Base-by-base conservation (phyloP, 2,888 invertebrate species). In the Coelogynopora nodosa region DNA sequence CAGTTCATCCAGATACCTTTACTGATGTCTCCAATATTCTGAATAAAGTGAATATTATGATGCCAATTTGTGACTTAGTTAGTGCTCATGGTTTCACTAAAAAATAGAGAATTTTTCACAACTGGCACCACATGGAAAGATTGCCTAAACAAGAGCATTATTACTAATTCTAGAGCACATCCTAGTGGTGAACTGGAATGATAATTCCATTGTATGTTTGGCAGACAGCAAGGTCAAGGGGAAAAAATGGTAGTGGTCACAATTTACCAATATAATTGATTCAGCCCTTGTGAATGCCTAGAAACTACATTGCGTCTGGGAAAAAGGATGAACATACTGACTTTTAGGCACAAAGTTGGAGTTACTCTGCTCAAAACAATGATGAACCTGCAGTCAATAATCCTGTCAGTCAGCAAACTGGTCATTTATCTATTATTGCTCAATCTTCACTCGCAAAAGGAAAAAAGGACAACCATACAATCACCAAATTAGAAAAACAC, bases 111-210 rank as follows among this genome's bases (percentile, higher is more conserved):
- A 28, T 28, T 87, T 67, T 13, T 31, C 67, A 30, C 84, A 30
- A 85, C 87, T 81, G 87, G 86, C 67, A 87, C 87, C 10, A 82
- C 87, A 18, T 31, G 84, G 18, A 67, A 28, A 30, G 86, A 87
- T 67, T 30, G 86, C 2, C 18, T 74, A 28, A 30, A 67, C 49
- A 49, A 87, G 28, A 82, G 86, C 30, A 82, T 82, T 31, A 30
- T 87, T 18, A 49, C 27, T 28, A 31, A 26, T 82, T 67, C 82
- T 0, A 86, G 0, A 84, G 86, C n/a, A 84, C 5, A 26, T 87
- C 26, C 1, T 82, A 18, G 87, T 83, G 29, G 82, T 87, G 30
- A 31, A 84, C 0, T 87, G 84, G 84, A 86, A 84, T 84, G 87
- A 87, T 67, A 87, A 87, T 81, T 84, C 28, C 30, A 80, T 82